These are phyloP conservation scores for Diploptera punctata DNA, from an alignment of 2,888 invertebrate genomes.

Conservation along the genomic window DNA sequence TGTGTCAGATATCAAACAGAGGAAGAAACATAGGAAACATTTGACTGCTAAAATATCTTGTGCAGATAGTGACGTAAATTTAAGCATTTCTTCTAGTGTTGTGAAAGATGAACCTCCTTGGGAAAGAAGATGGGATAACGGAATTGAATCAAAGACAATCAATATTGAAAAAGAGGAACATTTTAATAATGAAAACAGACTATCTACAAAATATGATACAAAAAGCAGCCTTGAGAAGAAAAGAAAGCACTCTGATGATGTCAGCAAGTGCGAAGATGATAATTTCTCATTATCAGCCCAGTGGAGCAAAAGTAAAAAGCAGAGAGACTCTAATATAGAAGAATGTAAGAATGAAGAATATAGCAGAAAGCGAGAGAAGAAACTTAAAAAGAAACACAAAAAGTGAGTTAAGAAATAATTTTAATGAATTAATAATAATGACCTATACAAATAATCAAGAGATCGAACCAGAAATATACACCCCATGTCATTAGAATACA, in stretches of 20 bases:
- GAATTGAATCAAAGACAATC: neutral
- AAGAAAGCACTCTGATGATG: neutral
- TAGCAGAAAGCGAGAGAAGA: conserved; percentile 18
- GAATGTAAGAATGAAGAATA: neutral
- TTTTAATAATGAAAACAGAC: neutral
- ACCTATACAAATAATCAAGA: no score
- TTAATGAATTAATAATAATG: no score
- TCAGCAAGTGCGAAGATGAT: no score
- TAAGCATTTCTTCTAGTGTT: no score
- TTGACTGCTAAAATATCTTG: neutral
- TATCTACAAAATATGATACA: neutral
- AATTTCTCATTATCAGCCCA: neutral
- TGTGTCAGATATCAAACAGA: conserved; percentile 31
- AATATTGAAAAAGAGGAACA: neutral
- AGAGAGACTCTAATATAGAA: neutral
- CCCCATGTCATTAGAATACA: no score
- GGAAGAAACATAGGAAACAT: neutral
- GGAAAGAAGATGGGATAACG: no score
- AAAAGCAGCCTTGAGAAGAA: neutral
- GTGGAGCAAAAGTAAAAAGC: neutral
- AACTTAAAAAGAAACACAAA: conserved; percentile 26
- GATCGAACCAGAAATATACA: no score
- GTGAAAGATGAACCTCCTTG: neutral
- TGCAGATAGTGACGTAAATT: neutral
- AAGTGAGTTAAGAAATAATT: conserved; percentile 8